Percentiles rank a stretch among this genome's conserved stretches.
These are phyloP conservation scores for Falco novaeseelandiae DNA, from an alignment of 2,797 vertebrate species.

Conservation along the genomic window DNA sequence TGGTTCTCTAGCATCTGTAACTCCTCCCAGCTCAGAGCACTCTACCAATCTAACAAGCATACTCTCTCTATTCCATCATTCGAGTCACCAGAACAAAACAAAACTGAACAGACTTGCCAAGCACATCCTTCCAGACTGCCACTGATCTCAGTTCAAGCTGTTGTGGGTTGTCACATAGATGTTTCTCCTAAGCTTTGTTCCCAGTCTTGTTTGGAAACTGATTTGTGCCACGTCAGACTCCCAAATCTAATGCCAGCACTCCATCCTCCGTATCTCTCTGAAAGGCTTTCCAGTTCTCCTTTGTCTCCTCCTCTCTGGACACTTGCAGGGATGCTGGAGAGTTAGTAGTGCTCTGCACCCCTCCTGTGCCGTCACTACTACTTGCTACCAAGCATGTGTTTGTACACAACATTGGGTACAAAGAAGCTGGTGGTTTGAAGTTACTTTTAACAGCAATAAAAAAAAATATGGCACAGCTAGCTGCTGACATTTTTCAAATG, in stretches of 20 bases:
- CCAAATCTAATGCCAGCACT: background rate
- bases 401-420: background rate
- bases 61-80: background rate
- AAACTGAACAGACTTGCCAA: background rate
- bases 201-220: background rate
- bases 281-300: background rate
- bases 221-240: background rate
- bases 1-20: background rate
- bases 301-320: background rate
- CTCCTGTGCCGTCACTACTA: background rate
- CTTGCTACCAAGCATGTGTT: background rate
- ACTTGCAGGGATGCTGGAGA: background rate
- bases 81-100: background rate
- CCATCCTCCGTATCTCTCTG: background rate
- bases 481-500: background rate
- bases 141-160: background rate
- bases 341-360: fast-evolving
- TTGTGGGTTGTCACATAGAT: background rate
- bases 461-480: background rate
- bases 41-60: background rate
- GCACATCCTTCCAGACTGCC: background rate
- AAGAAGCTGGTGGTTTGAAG: background rate
- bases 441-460: background rate
- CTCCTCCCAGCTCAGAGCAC: constrained; percentile 8
- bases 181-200: background rate